Percentiles rank a stretch among this genome's conserved stretches.
phyloP scores from a whole-genome alignment of 2,113 vertebrate genomes.

The Sinocyclocheilus maitianheensis region DNA sequence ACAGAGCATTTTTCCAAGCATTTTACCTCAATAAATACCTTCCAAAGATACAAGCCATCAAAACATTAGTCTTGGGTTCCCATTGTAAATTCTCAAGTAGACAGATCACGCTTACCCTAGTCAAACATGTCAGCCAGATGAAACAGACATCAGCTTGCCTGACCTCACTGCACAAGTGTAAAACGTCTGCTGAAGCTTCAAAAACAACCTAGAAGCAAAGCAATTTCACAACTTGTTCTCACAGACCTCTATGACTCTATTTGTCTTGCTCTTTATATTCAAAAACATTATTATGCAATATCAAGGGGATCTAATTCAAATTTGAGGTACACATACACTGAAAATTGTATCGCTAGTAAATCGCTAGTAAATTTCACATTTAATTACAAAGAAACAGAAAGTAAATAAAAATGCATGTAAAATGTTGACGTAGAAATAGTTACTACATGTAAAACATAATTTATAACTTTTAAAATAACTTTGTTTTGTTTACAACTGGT shows the following conservation, averaged over 20 bases:
- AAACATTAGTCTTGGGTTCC: slow-evolving; percentile 50
- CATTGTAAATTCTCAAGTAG: slow-evolving; percentile 19
- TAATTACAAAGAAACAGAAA: no score
- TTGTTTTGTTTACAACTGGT: no score
- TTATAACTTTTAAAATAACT: no score
- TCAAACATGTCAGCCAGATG: slow-evolving; percentile 10
- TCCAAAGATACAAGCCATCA: slow-evolving; percentile 58
- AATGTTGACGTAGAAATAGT: no score
- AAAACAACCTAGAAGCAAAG: background rate
- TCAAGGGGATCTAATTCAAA: background rate
- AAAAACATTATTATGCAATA: background rate
- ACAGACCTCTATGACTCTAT: background rate
- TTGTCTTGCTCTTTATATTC: background rate
- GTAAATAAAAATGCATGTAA: no score
- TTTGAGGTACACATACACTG: background rate
- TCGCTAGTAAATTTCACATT: no score
- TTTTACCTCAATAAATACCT: slow-evolving; percentile 63
- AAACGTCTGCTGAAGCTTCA: background rate
- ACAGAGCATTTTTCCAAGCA: slow-evolving; percentile 46
- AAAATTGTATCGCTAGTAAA: no score
- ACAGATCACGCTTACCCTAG: background rate
- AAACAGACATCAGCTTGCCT: slow-evolving; percentile 17
- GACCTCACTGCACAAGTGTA: background rate
- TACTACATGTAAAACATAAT: no score
- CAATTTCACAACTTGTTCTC: background rate